Evolutionary conservation across 2,888 invertebrate species (phyloP).

Genomic region (Leptura quadrifasciata): DNA sequence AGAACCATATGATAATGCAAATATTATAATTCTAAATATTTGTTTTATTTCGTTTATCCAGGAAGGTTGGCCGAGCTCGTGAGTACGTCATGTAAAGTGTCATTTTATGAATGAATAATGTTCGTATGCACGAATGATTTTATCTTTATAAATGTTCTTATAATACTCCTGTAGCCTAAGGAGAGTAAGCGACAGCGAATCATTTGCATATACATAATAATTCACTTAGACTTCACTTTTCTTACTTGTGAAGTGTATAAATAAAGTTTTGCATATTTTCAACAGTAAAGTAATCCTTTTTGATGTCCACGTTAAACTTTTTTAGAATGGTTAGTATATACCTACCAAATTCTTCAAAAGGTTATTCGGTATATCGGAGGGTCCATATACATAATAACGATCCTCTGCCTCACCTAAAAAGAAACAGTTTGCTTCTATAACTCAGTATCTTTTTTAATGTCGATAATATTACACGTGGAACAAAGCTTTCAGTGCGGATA

Average conservation of each 20-base stretch:
- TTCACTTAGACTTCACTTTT: slow-evolving; percentile 59
- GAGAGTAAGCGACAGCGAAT: slow-evolving; percentile 55
- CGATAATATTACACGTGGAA: slow-evolving; percentile 56
- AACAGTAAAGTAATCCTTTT: slow-evolving; percentile 16
- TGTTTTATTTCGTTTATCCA: slow-evolving; percentile 42
- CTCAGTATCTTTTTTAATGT: slow-evolving; percentile 56
- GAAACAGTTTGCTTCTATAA: slow-evolving; percentile 41
- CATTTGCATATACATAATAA: slow-evolving; percentile 67
- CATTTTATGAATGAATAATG: slow-evolving; percentile 67
- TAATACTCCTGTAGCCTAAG: slow-evolving; percentile 52
- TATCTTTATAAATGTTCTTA: slow-evolving; percentile 64
- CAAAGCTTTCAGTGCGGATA: slow-evolving; percentile 34
- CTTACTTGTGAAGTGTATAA: slow-evolving; percentile 27
- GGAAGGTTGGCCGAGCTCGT: slow-evolving; percentile 50
- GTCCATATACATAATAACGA: slow-evolving; percentile 43
- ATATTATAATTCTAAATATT: slow-evolving; percentile 2
- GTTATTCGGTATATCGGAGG: slow-evolving; percentile 48
- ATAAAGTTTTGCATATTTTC: slow-evolving; percentile 30
- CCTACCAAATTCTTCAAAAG: slow-evolving; percentile 55
- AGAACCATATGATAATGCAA: not conserved
- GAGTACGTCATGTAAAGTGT: slow-evolving; percentile 66
- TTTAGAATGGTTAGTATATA: slow-evolving; percentile 59
- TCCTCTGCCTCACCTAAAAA: slow-evolving; percentile 42
- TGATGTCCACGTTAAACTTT: slow-evolving; percentile 19
- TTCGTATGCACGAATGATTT: slow-evolving; percentile 61